phyloP scores from a whole-genome alignment of 1,140 invertebrate genomes.

The Drosophila navojoa region DNA sequence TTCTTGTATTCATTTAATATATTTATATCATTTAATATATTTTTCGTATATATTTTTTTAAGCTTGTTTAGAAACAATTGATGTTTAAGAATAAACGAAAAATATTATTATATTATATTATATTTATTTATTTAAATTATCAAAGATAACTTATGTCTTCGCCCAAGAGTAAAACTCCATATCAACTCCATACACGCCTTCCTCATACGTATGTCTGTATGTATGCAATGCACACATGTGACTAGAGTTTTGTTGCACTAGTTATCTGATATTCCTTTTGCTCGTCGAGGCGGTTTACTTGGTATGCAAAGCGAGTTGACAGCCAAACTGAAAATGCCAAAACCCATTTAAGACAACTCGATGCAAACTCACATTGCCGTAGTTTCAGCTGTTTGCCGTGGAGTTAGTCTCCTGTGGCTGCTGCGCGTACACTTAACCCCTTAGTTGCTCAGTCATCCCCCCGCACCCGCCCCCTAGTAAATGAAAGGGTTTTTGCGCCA shows the following conservation, averaged over 20 bases:
- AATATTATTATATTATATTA: too few species aligned
- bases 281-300: constrained; percentile 14
- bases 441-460: background rate
- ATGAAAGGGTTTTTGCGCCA: constrained; percentile 22
- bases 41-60: too few species aligned
- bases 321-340: constrained; percentile 38
- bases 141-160: too few species aligned
- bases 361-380: constrained; percentile 35
- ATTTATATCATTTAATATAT: too few species aligned
- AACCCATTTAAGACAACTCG: constrained; percentile 32
- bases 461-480: background rate
- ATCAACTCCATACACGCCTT: too few species aligned
- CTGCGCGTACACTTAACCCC: constrained; percentile 18
- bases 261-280: background rate
- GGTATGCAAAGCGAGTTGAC: constrained; percentile 58
- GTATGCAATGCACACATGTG: background rate
- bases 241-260: background rate
- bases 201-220: too few species aligned
- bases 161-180: too few species aligned
- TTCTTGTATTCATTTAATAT: too few species aligned
- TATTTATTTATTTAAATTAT: too few species aligned
- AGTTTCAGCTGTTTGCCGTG: constrained; percentile 17
- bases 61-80: too few species aligned
- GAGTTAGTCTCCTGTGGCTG: constrained; percentile 49
- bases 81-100: too few species aligned